Conservation (phyloP, 2,888 invertebrate species). For the Netelia fuscicornis region DNA sequence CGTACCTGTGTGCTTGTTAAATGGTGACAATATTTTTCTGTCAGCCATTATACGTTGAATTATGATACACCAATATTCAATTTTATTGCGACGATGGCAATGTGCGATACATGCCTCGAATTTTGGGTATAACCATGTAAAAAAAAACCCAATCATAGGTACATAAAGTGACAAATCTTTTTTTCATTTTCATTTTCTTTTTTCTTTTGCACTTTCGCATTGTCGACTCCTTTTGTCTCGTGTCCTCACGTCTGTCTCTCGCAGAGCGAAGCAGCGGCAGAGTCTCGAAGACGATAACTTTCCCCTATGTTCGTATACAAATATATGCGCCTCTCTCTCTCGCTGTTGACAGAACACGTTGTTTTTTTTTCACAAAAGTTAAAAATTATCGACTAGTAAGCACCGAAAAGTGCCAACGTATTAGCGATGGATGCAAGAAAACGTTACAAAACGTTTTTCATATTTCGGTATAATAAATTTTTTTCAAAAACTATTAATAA, state of each 20-base stretch:
- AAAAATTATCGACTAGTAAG: conserved; percentile 61
- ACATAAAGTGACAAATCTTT: conserved; percentile 35
- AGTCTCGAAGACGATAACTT: background rate
- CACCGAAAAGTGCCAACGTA: conserved; percentile 46
- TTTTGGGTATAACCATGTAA: conserved; percentile 21
- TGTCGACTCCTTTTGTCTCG: conserved; percentile 33
- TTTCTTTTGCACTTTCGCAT: background rate
- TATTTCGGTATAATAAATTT: background rate
- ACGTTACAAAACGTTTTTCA: background rate
- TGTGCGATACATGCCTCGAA: conserved; percentile 20
- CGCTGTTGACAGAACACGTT: background rate
- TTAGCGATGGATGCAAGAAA: conserved; percentile 38
- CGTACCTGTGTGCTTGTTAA: background rate
- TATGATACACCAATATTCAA: background rate
- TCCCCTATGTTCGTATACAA: conserved; percentile 40
- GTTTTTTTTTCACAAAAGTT: conserved; percentile 35
- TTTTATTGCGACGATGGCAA: conserved; percentile 4
- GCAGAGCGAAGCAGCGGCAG: background rate
- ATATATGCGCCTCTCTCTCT: conserved; percentile 10
- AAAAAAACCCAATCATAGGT: conserved; percentile 15
- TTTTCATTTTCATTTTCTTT: conserved; percentile 14
- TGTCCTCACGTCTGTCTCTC: background rate
- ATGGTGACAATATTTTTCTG: background rate
- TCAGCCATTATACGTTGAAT: background rate
- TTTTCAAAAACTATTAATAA: background rate